Evolutionary conservation across 2,797 vertebrate species (phyloP).

Genomic region (Agapornis canus): DNA sequence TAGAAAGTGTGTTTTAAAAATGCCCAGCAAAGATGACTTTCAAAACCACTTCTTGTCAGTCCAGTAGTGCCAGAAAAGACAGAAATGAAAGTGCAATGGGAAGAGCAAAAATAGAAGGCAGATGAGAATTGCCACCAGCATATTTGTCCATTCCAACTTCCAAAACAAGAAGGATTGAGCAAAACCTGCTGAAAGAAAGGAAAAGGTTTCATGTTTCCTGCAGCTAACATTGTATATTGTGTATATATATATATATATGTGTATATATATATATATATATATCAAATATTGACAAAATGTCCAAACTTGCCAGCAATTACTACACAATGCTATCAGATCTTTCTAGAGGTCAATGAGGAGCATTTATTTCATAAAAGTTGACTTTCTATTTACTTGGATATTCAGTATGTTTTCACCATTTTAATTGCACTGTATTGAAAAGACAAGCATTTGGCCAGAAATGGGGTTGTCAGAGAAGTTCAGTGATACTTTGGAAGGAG

Average conservation of each 20-base stretch:
- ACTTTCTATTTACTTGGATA: neutral
- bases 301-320: neutral
- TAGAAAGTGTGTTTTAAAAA: constrained; percentile 29
- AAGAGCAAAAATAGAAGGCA: constrained; percentile 47
- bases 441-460: neutral
- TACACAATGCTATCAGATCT: neutral
- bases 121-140: neutral
- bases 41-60: constrained; percentile 1
- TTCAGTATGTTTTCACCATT: neutral
- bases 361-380: neutral
- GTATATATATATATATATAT: neutral
- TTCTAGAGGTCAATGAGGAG: neutral
- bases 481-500: neutral
- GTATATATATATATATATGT: neutral
- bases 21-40: neutral
- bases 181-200: neutral
- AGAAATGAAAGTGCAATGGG: constrained; percentile 21
- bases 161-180: neutral
- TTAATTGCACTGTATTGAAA: neutral
- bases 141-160: neutral
- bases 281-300: neutral
- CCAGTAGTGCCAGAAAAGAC: neutral
- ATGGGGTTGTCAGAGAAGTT: neutral
- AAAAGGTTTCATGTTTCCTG: neutral
- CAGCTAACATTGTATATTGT: neutral